phyloP scores from a whole-genome alignment of 2,797 vertebrate genomes.

The Miichthys miiuy region DNA sequence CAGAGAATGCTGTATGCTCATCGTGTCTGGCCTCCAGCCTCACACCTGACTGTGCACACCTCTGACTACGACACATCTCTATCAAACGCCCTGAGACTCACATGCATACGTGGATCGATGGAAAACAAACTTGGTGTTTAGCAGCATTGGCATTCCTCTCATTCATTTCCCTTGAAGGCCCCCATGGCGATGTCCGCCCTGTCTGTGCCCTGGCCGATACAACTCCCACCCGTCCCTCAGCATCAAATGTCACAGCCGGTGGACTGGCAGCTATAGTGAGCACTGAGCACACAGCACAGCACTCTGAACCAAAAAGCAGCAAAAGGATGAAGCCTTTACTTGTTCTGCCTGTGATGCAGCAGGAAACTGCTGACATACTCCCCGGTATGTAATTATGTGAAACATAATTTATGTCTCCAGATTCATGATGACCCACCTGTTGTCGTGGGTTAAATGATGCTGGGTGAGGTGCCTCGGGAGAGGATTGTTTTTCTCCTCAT shows the following conservation, averaged over 20 bases:
- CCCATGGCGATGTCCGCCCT: slow-evolving; percentile 18
- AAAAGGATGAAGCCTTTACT: background rate
- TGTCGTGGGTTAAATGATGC: background rate
- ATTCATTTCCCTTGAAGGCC: slow-evolving; percentile 18
- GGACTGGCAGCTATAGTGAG: background rate
- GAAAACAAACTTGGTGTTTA: slow-evolving; percentile 57
- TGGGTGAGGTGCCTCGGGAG: background rate
- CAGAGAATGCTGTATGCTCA: background rate
- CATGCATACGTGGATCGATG: slow-evolving; percentile 30
- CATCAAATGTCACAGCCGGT: slow-evolving; percentile 43
- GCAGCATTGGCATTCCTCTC: slow-evolving; percentile 54
- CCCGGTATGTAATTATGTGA: background rate
- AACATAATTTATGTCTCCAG: slow-evolving; percentile 14
- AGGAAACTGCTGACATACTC: slow-evolving; percentile 1
- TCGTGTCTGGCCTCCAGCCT: slow-evolving; percentile 25
- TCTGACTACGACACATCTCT: background rate
- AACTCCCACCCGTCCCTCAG: background rate
- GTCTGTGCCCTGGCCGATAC: background rate
- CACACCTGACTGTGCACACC: background rate
- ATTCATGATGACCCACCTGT: background rate
- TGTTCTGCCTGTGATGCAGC: slow-evolving; percentile 1
- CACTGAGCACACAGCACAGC: background rate
- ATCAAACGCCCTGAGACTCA: slow-evolving; percentile 1
- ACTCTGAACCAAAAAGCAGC: background rate
- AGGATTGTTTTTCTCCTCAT: background rate